Conservation (phyloP, 2,113 vertebrate species). For the Epinephelus fuscoguttatus region DNA sequence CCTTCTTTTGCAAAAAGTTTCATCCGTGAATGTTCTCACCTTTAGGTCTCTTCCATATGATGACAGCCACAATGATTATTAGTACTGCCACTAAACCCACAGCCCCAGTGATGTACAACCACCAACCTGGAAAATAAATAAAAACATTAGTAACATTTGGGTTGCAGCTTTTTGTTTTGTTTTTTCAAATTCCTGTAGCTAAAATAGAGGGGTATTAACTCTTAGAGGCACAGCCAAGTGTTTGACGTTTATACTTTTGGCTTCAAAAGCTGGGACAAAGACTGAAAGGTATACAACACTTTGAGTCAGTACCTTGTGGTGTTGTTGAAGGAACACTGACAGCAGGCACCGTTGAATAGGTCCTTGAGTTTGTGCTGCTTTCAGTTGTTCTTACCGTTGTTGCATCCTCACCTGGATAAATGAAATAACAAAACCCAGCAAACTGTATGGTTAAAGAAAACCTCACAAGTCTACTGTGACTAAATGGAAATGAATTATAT, state of each 20-base stretch:
- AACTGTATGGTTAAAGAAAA: background rate
- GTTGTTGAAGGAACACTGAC: background rate
- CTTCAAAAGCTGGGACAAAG: background rate
- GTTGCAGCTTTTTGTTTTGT: background rate
- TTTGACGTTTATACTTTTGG: no score
- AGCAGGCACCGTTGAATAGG: fast-evolving
- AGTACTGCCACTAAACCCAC: background rate
- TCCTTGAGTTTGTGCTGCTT: background rate
- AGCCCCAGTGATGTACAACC: background rate
- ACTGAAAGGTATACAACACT: background rate
- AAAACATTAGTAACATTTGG: background rate
- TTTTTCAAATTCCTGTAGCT: background rate
- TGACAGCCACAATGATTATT: no score
- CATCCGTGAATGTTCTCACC: background rate
- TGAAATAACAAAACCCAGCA: background rate
- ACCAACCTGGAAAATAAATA: background rate
- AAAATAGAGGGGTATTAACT: background rate
- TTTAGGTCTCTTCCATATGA: background rate
- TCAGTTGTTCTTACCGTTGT: background rate
- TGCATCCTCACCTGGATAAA: background rate
- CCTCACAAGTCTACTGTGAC: background rate
- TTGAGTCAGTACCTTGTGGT: background rate
- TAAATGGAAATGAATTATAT: background rate
- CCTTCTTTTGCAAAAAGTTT: background rate
- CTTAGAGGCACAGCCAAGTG: background rate